phyloP scores from a whole-genome alignment of 2,113 vertebrate species.

The Phyllostomus hastatus region DNA sequence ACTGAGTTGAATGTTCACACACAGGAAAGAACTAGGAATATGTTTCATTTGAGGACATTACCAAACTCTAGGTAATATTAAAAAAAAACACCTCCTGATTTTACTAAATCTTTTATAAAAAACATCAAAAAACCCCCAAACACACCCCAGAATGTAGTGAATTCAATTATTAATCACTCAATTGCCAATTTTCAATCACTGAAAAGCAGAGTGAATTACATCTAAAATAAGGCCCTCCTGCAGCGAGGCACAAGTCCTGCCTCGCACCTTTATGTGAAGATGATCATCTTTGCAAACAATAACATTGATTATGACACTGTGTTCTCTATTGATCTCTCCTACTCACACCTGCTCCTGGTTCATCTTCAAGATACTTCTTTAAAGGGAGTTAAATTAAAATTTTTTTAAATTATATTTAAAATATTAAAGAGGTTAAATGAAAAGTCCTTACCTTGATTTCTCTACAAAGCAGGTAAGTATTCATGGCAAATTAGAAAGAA shows the following conservation, averaged over 20 bases:
- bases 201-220: background rate
- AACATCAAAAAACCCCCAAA: background rate
- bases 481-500: background rate
- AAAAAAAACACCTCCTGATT: background rate
- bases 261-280: background rate
- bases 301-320: background rate
- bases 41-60: background rate
- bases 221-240: background rate
- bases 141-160: background rate
- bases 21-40: background rate
- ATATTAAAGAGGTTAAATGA: background rate
- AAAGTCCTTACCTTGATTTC: background rate
- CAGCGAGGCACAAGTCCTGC: background rate
- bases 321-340: background rate
- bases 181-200: background rate
- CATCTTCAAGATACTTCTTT: background rate
- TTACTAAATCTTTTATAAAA: background rate
- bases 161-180: background rate
- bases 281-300: background rate
- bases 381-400: background rate
- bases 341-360: background rate
- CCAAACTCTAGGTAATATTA: background rate
- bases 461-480: background rate
- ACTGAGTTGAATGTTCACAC: background rate
- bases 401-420: background rate